Evolutionary conservation across 2,113 vertebrate species (phyloP).

Genomic region (Heptranchias perlo): DNA sequence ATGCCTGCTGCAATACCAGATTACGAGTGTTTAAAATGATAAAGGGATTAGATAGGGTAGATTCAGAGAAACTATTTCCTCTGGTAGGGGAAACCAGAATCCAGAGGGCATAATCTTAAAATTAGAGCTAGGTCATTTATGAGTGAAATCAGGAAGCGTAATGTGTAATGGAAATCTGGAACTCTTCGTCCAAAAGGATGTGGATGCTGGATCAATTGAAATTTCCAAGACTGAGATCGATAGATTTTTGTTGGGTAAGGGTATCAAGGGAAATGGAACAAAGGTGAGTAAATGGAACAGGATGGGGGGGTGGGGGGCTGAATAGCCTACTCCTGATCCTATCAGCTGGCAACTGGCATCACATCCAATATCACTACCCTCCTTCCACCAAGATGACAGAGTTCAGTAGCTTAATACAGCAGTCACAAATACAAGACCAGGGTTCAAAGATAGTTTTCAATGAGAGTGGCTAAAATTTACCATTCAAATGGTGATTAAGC

Average conservation of each 20-base stretch:
- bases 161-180: neutral
- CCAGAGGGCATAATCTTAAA: neutral
- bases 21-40: neutral
- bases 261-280: neutral
- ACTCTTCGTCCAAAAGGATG: neutral
- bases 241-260: neutral
- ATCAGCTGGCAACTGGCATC: neutral
- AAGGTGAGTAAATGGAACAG: too few species aligned
- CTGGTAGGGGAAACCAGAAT: neutral
- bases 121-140: neutral
- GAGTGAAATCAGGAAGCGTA: neutral
- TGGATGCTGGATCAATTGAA: neutral
- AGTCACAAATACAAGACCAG: neutral
- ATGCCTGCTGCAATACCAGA: neutral
- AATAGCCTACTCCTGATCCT: neutral
- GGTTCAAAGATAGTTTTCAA: neutral
- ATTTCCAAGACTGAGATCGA: too few species aligned
- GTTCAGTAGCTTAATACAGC: neutral
- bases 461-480: neutral
- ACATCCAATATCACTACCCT: neutral
- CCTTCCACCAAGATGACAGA: neutral
- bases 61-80: neutral
- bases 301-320: too few species aligned
- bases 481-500: neutral
- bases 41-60: neutral